Conservation (phyloP, 2,797 vertebrate genomes). For the Amazonetta brasiliensis region DNA sequence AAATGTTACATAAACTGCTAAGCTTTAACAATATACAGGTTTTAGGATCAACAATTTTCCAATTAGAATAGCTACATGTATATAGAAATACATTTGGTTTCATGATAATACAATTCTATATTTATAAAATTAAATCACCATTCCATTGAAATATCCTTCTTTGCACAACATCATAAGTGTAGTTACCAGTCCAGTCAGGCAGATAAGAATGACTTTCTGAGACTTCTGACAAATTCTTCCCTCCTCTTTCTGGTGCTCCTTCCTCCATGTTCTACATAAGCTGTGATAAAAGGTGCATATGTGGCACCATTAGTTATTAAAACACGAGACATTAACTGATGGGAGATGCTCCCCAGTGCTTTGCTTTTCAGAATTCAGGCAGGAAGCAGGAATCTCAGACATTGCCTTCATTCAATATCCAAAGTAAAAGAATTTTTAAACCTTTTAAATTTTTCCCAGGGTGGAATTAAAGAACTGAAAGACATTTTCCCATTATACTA, state of each 20-base stretch:
- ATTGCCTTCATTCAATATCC: background rate
- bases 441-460: background rate
- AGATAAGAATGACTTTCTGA: background rate
- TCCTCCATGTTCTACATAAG: background rate
- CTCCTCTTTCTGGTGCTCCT: background rate
- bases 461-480: background rate
- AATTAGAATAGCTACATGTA: background rate
- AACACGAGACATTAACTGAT: background rate
- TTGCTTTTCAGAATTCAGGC: background rate
- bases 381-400: background rate
- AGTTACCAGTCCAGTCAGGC: background rate
- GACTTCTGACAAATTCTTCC: background rate
- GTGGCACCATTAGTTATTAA: background rate
- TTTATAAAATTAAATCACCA: conserved; percentile 33
- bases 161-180: background rate
- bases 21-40: background rate
- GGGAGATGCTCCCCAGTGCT: background rate
- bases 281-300: background rate
- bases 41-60: background rate
- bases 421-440: background rate
- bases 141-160: background rate
- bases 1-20: background rate
- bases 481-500: background rate
- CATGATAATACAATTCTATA: background rate
- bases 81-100: background rate